phyloP scores from a whole-genome alignment of 1,140 invertebrate species.

The Batillaria attramentaria region DNA sequence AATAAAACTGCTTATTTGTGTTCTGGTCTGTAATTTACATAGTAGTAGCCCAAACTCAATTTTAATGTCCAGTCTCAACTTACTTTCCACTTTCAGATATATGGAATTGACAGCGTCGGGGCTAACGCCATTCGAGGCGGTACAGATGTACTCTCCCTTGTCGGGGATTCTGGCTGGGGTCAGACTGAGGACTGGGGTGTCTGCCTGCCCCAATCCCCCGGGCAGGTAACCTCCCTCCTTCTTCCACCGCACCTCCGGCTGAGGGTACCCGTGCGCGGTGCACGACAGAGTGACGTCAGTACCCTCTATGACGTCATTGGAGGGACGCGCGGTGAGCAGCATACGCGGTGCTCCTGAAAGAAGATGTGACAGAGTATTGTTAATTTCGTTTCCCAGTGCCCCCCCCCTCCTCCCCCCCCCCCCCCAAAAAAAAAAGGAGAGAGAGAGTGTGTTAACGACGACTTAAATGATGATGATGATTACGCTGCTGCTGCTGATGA shows the following conservation, averaged over 20 bases:
- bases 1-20: no score
- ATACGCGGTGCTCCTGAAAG: constrained; percentile 19
- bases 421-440: no score
- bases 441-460: no score
- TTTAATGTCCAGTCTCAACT: no score
- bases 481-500: no score
- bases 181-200: neutral
- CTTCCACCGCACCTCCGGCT: constrained; percentile 12
- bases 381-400: neutral
- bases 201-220: constrained; percentile 5
- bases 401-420: no score
- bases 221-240: constrained; percentile 19
- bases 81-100: constrained; percentile 19
- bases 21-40: no score
- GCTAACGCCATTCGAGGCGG: constrained; percentile 1
- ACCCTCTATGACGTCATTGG: constrained; percentile 26
- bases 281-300: constrained; percentile 27
- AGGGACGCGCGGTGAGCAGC: neutral
- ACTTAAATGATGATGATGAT: no score
- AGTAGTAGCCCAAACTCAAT: no score
- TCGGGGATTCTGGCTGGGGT: constrained; percentile 3
- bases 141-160: constrained; percentile 20
- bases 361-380: neutral
- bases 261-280: constrained; percentile 7
- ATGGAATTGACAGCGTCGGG: constrained; percentile 19